Conservation (phyloP, 2,888 invertebrate genomes). For the Philopedon plagiatum region DNA sequence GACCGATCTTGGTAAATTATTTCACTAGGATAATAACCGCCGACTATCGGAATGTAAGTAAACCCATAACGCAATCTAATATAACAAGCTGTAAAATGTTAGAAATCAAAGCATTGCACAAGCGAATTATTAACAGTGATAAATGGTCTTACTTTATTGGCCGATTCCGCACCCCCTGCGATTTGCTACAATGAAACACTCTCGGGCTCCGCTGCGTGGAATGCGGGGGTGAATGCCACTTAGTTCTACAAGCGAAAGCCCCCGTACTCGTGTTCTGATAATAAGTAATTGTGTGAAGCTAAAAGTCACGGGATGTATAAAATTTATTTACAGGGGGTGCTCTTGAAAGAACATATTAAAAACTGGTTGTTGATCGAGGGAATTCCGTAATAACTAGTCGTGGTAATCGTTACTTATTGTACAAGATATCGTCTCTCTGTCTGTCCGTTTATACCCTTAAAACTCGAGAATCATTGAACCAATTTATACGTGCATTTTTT, state of each 20-base stretch:
- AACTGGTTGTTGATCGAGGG: constrained; percentile 35
- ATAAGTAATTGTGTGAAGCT: constrained; percentile 53
- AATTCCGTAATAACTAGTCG: not conserved
- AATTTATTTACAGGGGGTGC: constrained; percentile 50
- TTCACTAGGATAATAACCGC: not conserved
- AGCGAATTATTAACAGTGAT: constrained; percentile 62
- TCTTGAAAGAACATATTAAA: constrained; percentile 50
- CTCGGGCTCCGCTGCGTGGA: constrained; percentile 64
- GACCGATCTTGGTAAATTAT: not conserved
- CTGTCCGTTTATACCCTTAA: too few species aligned
- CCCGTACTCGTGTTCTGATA: constrained; percentile 50
- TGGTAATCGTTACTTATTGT: not conserved
- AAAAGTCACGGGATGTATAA: constrained; percentile 52
- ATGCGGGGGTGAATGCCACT: constrained; percentile 62
- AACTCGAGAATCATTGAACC: too few species aligned
- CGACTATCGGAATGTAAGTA: constrained; percentile 33
- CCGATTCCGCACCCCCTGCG: constrained; percentile 58
- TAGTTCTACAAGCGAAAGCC: constrained; percentile 52
- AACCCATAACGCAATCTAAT: constrained; percentile 45
- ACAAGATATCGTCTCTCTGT: too few species aligned
- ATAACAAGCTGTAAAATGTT: constrained; percentile 51
- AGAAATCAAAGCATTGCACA: constrained; percentile 52
- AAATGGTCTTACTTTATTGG: constrained; percentile 63
- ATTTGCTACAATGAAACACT: constrained; percentile 65
- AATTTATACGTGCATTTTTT: too few species aligned